Percentiles rank a stretch among this genome's conserved stretches.
Evolutionary conservation across 92 coral and sea anemone genomes (phyloP).

Genomic region (Blastomussa wellsi): DNA sequence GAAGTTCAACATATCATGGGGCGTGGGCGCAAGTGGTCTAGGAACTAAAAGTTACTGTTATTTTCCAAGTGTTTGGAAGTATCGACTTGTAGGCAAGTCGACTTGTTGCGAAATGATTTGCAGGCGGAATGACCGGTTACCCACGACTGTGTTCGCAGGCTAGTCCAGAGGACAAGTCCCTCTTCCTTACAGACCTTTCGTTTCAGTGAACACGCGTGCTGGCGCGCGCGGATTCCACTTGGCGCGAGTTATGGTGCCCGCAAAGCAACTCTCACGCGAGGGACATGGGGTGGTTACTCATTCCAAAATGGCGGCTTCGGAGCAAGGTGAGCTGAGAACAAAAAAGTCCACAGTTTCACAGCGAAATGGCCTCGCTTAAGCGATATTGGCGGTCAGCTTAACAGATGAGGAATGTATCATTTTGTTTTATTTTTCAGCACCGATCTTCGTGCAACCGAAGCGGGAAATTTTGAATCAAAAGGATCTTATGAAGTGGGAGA

Average conservation of each 20-base stretch:
- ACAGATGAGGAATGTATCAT: neutral
- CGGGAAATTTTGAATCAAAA: conserved; percentile 65
- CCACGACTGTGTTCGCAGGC: too few species aligned
- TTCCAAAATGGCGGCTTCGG: conserved; percentile 57
- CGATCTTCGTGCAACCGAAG: conserved; percentile 68
- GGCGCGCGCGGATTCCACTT: neutral
- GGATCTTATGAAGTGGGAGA: conserved; percentile 77
- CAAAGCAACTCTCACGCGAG: neutral
- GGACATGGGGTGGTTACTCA: neutral
- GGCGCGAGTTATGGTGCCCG: neutral
- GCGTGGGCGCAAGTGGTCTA: too few species aligned
- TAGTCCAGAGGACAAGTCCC: too few species aligned
- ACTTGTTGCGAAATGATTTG: too few species aligned
- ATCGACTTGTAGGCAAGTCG: too few species aligned
- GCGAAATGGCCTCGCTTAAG: neutral
- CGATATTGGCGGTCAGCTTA: too few species aligned
- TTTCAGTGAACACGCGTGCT: too few species aligned
- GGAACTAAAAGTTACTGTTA: too few species aligned
- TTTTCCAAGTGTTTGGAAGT: too few species aligned
- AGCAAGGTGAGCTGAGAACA: conserved; percentile 21
- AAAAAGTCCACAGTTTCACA: neutral
- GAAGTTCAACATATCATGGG: too few species aligned
- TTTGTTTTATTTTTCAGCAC: conserved; percentile 10
- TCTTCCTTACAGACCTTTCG: too few species aligned
- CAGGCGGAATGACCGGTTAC: too few species aligned